A percentile compares a stretch with the other conserved stretches of the same genome.
These are phyloP conservation scores for Crocuta crocuta DNA, from an alignment of 2,113 vertebrate genomes.

Conservation along the genomic window DNA sequence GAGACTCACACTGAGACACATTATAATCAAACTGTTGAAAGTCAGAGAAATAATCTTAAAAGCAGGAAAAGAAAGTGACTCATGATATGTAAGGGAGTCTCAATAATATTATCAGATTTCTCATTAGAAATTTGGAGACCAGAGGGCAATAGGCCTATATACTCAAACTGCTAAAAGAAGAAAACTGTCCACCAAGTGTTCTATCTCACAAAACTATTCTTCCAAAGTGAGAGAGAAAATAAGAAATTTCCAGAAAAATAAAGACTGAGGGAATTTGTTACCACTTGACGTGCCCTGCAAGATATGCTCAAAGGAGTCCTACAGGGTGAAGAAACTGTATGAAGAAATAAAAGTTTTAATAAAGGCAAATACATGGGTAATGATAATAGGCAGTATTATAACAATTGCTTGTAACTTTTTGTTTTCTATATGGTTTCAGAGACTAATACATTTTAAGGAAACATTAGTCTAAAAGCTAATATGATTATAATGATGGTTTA, in stretches of 20 bases:
- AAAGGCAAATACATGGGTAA: background rate
- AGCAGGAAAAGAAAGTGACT: background rate
- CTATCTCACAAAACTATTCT: background rate
- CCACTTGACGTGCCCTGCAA: background rate
- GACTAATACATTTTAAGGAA: background rate
- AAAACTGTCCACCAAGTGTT: background rate
- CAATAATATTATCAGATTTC: background rate
- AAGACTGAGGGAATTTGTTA: background rate
- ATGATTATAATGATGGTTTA: background rate
- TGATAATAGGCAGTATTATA: background rate
- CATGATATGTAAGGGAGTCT: background rate
- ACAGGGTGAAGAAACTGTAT: background rate
- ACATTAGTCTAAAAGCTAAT: background rate
- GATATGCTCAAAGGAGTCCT: background rate
- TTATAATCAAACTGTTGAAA: background rate
- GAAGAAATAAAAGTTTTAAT: background rate
- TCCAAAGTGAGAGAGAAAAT: background rate
- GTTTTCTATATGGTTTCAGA: background rate
- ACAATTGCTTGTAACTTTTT: background rate
- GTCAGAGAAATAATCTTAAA: background rate
- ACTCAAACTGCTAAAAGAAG: background rate
- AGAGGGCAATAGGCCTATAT: background rate
- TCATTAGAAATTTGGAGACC: background rate
- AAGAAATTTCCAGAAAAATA: background rate
- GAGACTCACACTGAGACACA: background rate